Evolutionary conservation across 92 coral and sea anemone genomes (phyloP).

Genomic region (Diadumene lineata): DNA sequence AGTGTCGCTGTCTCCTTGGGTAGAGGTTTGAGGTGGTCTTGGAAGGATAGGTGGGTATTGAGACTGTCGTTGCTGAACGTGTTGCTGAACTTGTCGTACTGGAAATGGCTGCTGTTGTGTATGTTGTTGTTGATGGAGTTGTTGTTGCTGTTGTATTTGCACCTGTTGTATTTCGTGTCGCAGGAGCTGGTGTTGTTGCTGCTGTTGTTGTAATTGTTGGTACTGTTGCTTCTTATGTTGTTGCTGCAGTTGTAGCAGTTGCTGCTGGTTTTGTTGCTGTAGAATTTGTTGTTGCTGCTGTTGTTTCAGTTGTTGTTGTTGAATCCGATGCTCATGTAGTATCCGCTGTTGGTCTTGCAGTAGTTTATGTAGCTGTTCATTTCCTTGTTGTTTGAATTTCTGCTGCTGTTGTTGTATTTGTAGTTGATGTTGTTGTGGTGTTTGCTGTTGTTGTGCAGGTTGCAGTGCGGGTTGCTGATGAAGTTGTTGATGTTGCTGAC

Average conservation of each 20-base stretch:
- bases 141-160: background rate
- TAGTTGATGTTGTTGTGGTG: background rate
- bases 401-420: background rate
- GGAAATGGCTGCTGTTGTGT: no score
- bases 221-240: background rate
- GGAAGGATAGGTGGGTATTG: no score
- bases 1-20: no score
- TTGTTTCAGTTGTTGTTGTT: background rate
- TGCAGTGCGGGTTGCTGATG: constrained; percentile 10
- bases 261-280: background rate
- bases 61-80: no score
- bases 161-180: no score
- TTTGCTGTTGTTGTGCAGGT: background rate
- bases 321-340: background rate
- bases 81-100: no score
- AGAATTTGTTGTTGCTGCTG: background rate
- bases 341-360: constrained; percentile 1
- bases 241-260: background rate
- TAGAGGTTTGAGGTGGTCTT: no score
- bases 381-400: background rate
- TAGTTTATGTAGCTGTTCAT: background rate
- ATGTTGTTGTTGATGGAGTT: background rate
- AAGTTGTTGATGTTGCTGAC: background rate
- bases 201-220: background rate
- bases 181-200: background rate